Conservation (phyloP, 2,888 invertebrate species). For the Fissipunctia ypsillon region DNA sequence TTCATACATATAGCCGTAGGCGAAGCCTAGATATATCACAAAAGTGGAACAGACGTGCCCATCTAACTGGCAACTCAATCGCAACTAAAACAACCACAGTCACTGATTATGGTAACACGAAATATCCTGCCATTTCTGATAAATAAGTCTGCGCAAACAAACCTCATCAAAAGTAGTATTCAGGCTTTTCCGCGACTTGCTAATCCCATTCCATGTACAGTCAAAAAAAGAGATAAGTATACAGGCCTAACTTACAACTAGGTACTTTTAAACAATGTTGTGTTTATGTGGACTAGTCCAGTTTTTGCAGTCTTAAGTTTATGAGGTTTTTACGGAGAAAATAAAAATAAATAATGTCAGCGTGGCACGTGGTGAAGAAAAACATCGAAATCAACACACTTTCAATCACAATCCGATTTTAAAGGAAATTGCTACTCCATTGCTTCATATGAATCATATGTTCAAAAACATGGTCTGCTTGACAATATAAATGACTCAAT, state of each 20-base stretch:
- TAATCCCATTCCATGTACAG: slow-evolving; percentile 57
- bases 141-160: slow-evolving; percentile 51
- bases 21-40: too few relatives aligned
- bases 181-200: slow-evolving; percentile 52
- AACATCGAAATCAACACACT: background rate
- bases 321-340: background rate
- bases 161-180: slow-evolving; percentile 63
- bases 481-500: too few relatives aligned
- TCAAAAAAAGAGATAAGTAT: slow-evolving; percentile 1
- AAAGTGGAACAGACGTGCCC: background rate
- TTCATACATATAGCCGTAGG: too few relatives aligned
- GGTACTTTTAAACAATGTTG: background rate
- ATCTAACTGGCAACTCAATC: slow-evolving; percentile 4
- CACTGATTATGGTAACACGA: slow-evolving; percentile 31
- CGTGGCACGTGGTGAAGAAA: background rate
- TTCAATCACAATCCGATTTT: too few relatives aligned
- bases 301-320: background rate
- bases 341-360: background rate
- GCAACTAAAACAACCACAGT: slow-evolving; percentile 12
- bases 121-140: slow-evolving; percentile 39
- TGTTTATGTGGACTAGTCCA: background rate
- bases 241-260: background rate
- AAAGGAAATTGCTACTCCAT: too few relatives aligned
- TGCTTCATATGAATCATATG: too few relatives aligned
- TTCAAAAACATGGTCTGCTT: too few relatives aligned